A percentile compares a stretch with the other conserved stretches of the same genome.
Evolutionary conservation across 2,797 vertebrate genomes (phyloP).

Genomic region (Sebastes matsubarae): DNA sequence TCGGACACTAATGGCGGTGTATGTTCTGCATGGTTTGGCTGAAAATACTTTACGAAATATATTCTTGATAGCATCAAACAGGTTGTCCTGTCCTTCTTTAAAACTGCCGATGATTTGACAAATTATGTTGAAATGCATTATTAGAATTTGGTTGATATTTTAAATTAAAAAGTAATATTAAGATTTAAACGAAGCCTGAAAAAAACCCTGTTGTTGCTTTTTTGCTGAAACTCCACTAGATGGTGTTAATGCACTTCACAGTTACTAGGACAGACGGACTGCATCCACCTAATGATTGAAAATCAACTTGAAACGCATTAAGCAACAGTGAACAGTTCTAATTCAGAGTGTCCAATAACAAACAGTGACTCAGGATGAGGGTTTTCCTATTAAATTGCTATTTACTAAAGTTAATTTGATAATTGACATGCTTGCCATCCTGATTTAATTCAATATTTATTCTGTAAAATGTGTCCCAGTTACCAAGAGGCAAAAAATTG

Average conservation of each 20-base stretch:
- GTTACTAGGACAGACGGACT: background rate
- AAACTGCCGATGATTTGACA: background rate
- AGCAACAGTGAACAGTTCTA: too few relatives aligned
- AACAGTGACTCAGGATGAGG: background rate
- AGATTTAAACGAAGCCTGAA: background rate
- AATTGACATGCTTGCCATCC: background rate
- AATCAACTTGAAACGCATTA: too few relatives aligned
- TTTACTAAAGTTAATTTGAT: too few relatives aligned
- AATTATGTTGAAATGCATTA: background rate
- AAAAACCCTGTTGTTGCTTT: background rate
- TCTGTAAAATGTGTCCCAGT: too few relatives aligned
- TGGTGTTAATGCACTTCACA: background rate
- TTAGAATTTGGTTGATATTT: background rate
- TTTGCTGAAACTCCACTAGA: background rate
- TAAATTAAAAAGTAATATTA: background rate
- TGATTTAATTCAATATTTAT: background rate
- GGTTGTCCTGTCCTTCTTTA: slow-evolving; percentile 48
- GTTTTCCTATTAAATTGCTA: background rate
- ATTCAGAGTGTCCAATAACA: background rate
- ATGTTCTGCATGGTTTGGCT: slow-evolving; percentile 52
- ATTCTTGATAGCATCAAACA: slow-evolving; percentile 45
- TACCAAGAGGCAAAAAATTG: too few relatives aligned
- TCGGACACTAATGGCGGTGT: background rate
- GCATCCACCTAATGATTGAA: too few relatives aligned
- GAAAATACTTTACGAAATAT: slow-evolving; percentile 52